Percentiles rank a stretch among this genome's conserved stretches.
These are phyloP conservation scores for Phenganax marumi DNA, from an alignment of 92 coral and sea anemone genomes.

Conservation along the genomic window DNA sequence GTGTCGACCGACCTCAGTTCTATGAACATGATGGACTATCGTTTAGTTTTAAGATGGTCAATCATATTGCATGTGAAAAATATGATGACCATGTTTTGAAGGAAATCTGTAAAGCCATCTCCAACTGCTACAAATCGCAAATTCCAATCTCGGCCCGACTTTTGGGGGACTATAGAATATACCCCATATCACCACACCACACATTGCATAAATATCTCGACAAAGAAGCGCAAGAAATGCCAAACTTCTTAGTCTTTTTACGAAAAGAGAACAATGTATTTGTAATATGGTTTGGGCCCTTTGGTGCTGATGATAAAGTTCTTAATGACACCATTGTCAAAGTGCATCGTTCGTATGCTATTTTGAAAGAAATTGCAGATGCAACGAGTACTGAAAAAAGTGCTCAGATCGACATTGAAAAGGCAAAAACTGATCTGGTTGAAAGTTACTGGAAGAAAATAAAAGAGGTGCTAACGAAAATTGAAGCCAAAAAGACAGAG, in stretches of 20 bases:
- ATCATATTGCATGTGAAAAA: slow-evolving; percentile 5
- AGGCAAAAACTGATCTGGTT: neutral
- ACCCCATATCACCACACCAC: neutral
- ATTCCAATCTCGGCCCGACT: slow-evolving; percentile 27
- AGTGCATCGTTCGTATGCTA: neutral
- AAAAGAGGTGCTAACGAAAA: neutral
- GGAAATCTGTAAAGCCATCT: slow-evolving; percentile 25
- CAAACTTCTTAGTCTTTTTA: slow-evolving; percentile 4
- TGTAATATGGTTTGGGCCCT: slow-evolving; percentile 17
- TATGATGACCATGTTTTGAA: slow-evolving; percentile 25
- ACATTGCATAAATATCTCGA: slow-evolving; percentile 10
- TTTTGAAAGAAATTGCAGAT: neutral
- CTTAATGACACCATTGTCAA: neutral
- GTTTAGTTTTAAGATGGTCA: slow-evolving; percentile 17
- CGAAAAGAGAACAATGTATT: neutral
- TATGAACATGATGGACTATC: neutral
- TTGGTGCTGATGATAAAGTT: neutral
- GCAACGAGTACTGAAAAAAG: neutral
- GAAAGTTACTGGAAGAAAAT: slow-evolving; percentile 12
- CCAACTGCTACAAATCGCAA: slow-evolving; percentile 10
- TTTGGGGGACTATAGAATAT: neutral
- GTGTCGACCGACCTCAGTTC: neutral
- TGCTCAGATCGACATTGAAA: neutral
- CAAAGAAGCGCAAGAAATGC: neutral
- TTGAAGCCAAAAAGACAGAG: slow-evolving; percentile 25